phyloP scores from a whole-genome alignment of 2,888 invertebrate genomes.

The Sicus ferrugineus region DNA sequence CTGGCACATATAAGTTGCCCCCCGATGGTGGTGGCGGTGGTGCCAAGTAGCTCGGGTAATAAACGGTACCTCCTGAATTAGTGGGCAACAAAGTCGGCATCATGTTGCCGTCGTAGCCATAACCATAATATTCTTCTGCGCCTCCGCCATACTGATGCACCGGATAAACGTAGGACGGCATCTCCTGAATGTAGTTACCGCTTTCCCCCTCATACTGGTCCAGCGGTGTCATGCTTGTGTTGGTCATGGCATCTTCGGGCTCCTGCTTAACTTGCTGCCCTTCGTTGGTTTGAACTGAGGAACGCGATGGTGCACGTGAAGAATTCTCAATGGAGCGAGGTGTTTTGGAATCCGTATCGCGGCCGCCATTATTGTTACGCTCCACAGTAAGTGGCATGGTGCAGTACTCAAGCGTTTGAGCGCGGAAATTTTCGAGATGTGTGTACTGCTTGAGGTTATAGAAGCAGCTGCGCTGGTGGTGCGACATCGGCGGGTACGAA shows the following conservation, averaged over 20 bases:
- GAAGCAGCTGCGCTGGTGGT: constrained; percentile 40
- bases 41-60: constrained; percentile 39
- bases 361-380: constrained; percentile 35
- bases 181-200: constrained; percentile 42
- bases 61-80: constrained; percentile 37
- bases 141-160: constrained; percentile 36
- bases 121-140: constrained; percentile 47
- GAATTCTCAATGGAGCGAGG: constrained; percentile 4
- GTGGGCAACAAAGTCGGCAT: constrained; percentile 44
- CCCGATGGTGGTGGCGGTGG: constrained; percentile 26
- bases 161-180: constrained; percentile 42
- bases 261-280: constrained; percentile 22
- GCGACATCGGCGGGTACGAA: neutral
- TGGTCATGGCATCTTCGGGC: neutral
- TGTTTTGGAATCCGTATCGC: constrained; percentile 10
- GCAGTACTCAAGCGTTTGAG: constrained; percentile 48
- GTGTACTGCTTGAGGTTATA: constrained; percentile 51
- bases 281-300: constrained; percentile 20
- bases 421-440: constrained; percentile 50
- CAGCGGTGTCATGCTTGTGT: neutral
- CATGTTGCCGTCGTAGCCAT: constrained; percentile 45
- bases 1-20: constrained; percentile 43
- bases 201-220: constrained; percentile 39
- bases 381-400: constrained; percentile 51
- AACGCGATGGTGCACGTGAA: constrained; percentile 20